phyloP scores from a whole-genome alignment of 2,113 vertebrate genomes.

The Astatoreochromis straeleni region DNA sequence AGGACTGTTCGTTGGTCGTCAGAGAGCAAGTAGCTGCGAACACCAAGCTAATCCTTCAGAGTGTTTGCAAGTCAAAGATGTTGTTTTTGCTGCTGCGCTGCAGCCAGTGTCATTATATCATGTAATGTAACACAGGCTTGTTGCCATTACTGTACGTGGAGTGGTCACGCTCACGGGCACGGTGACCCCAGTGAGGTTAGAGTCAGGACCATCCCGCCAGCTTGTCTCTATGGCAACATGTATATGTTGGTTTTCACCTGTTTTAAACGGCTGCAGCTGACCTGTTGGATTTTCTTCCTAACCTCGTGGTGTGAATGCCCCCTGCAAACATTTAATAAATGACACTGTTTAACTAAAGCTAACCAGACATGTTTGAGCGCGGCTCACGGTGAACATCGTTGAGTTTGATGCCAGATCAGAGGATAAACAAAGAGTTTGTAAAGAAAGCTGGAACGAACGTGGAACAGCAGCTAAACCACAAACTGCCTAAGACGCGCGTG shows the following conservation, averaged over 20 bases:
- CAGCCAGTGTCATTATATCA: not conserved
- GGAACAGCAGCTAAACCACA: not conserved
- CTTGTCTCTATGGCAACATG: not conserved
- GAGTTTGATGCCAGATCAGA: not conserved
- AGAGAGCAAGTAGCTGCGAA: not conserved
- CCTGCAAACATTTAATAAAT: not conserved
- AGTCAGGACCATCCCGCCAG: not conserved
- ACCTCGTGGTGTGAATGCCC: conserved; percentile 1
- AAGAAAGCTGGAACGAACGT: not conserved
- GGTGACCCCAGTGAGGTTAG: not conserved
- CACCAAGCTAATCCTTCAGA: accelerated
- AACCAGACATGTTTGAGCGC: not conserved
- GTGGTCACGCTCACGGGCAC: not conserved
- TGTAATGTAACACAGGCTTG: not conserved
- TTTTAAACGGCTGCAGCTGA: conserved; percentile 24
- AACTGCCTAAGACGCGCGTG: not conserved
- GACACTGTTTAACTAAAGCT: not conserved
- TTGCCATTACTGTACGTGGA: not conserved
- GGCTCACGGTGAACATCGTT: accelerated
- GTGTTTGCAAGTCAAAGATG: not conserved
- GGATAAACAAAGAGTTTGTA: not conserved
- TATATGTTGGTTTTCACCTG: not conserved
- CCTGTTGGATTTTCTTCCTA: not conserved
- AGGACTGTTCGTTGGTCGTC: not conserved
- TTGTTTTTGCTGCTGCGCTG: not conserved